These are phyloP conservation scores for Chaenodraco wilsoni DNA, from an alignment of 2,797 vertebrate genomes.

Conservation along the genomic window DNA sequence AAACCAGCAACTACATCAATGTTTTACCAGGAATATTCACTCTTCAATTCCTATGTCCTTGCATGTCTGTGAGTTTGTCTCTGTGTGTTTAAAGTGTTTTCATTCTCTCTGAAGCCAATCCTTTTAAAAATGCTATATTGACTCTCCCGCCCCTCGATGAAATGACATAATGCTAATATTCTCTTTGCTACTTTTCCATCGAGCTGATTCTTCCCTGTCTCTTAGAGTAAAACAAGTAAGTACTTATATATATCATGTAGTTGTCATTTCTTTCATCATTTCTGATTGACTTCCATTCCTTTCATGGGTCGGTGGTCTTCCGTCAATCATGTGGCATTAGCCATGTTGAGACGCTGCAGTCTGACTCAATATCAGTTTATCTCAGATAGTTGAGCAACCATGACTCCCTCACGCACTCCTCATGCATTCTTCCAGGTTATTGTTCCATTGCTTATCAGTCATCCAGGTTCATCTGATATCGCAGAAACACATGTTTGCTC, in stretches of 20 bases:
- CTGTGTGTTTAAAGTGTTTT: background rate
- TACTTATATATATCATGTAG: constrained; percentile 1
- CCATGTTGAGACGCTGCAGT: constrained; percentile 6
- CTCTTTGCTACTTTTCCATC: constrained; percentile 1
- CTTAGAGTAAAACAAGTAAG: background rate
- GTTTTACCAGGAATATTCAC: background rate
- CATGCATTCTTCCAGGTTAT: constrained; percentile 38
- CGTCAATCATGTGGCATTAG: background rate
- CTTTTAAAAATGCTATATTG: constrained; percentile 1
- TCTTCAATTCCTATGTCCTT: background rate
- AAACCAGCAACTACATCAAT: background rate
- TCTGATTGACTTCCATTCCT: constrained; percentile 33
- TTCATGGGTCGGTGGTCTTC: constrained; percentile 28
- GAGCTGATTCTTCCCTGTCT: background rate
- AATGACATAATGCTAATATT: background rate
- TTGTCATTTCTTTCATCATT: constrained; percentile 19
- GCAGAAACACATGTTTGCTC: constrained; percentile 38
- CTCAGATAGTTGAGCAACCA: constrained; percentile 8
- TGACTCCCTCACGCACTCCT: constrained; percentile 7
- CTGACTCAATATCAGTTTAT: constrained; percentile 29
- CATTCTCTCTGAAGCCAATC: constrained; percentile 3
- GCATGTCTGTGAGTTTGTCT: background rate
- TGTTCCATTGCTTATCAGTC: constrained; percentile 56
- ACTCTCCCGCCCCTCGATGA: background rate
- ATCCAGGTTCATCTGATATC: constrained; percentile 50